Base-by-base conservation (phyloP, 2,888 invertebrate species). In the Caenorhabditis sinica region DNA sequence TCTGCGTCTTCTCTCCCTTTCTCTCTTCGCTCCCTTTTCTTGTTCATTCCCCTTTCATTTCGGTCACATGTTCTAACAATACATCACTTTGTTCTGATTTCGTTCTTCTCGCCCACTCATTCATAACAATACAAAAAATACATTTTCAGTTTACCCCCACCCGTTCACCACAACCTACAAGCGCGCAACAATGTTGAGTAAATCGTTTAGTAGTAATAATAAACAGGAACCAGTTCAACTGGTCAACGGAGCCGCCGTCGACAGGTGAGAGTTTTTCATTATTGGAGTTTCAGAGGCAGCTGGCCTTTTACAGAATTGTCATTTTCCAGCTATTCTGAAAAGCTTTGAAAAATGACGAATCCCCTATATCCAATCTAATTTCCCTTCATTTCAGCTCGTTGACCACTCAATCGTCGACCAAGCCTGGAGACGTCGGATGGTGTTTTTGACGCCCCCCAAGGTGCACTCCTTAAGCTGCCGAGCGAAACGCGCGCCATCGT, bases 371-470 rank as follows among this genome's bases (percentile, higher is more conserved):
- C 30, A 53, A 23, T 53, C 65, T 23, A 36, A 20, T 23, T 23
- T 33, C 8, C 15, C 17, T 23, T n/a, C 4, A 56, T 81, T 82
- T 23, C 73, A 77, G 68, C 82, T 45, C 71, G 61, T 45, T 53
- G 53, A 40, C 75, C 51, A 73, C 65, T n/a, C 53, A 53, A 61
- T 74, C 73, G 43, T 84, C 84, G 73, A 76, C 76, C 71, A 68
- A 76, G 56, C 65, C 77, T 58, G 77, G 77, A 49, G 85, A 85
- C 82, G 88, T 77, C 86, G 87, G 88, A 87, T 89, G 87, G 87
- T 88, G 86, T 87, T 89, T 87, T 87, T 89, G 88, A 88, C 87
- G 86, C 80, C 89, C 89, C 88, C 69, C 83, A 80, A 58, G 72
- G 56, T 40, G 72, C 43, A 56, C 51, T 65, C 11, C 36, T 25